These are phyloP conservation scores for Drosophila neonasuta DNA, from an alignment of 2,888 invertebrate species.

Conservation along the genomic window DNA sequence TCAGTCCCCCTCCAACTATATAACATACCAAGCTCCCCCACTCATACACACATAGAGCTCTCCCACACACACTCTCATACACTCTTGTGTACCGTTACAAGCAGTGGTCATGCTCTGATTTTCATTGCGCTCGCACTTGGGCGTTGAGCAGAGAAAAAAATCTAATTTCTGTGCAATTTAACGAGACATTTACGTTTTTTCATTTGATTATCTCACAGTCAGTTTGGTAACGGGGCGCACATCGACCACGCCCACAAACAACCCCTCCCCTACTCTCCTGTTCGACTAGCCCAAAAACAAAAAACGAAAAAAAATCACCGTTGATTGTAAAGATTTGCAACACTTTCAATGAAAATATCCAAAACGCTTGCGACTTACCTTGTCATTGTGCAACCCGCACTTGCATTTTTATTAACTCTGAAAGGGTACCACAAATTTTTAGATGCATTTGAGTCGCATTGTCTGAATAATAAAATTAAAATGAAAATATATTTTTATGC, in stretches of 20 bases:
- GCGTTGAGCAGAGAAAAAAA: conserved; percentile 61
- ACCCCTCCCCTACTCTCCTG: conserved; percentile 1
- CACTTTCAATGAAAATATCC: conserved; percentile 45
- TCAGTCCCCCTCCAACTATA: neutral
- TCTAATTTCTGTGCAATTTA: conserved; percentile 81
- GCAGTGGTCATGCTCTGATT: conserved; percentile 76
- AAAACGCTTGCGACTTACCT: conserved; percentile 57
- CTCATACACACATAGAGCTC: conserved; percentile 23
- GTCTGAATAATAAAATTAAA: neutral
- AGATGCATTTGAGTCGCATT: neutral
- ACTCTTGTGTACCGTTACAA: conserved; percentile 20
- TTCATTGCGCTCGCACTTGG: conserved; percentile 53
- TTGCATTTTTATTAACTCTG: conserved; percentile 24
- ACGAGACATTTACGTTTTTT: conserved; percentile 81
- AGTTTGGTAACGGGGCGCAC: conserved; percentile 62
- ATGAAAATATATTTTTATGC: too few species aligned
- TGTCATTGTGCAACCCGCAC: conserved; percentile 47
- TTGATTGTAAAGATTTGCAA: conserved; percentile 68
- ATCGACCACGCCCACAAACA: conserved; percentile 30
- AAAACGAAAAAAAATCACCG: conserved; percentile 30
- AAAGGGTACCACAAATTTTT: neutral
- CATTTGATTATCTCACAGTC: conserved; percentile 80
- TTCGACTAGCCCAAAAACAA: conserved; percentile 19
- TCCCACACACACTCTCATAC: conserved; percentile 13
- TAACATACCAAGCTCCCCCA: conserved; percentile 15